Evolutionary conservation across 2,113 vertebrate genomes (phyloP).

Genomic region (Perca schrenkii): DNA sequence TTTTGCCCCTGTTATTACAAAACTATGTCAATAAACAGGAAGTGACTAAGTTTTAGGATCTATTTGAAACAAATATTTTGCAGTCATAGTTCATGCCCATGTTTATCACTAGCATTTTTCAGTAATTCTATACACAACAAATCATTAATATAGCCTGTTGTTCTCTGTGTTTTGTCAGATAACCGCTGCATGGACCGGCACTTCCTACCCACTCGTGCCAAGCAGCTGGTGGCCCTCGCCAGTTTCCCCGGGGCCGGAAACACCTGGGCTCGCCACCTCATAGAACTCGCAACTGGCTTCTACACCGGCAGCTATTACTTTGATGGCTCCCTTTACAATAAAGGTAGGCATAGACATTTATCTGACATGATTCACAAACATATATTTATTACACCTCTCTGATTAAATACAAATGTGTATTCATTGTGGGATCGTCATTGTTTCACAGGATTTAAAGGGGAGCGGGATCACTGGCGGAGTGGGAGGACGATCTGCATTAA

Average conservation of each 20-base stretch:
- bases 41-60: constrained; percentile 16
- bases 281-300: constrained; percentile 95
- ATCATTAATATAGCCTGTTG: neutral
- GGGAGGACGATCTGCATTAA: constrained; percentile 96
- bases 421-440: constrained; percentile 2
- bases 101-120: neutral
- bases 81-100: neutral
- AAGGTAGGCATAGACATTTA: constrained; percentile 84
- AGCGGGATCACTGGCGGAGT: constrained; percentile 95
- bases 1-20: neutral
- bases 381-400: neutral
- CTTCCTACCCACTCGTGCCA: constrained; percentile 90
- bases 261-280: constrained; percentile 97
- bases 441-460: constrained; percentile 94
- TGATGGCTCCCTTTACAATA: constrained; percentile 97
- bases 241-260: constrained; percentile 98
- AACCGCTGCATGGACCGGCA: constrained; percentile 97
- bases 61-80: constrained; percentile 13
- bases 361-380: neutral
- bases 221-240: constrained; percentile 92
- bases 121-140: neutral
- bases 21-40: neutral
- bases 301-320: constrained; percentile 99
- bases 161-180: constrained; percentile 81
- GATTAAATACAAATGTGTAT: neutral